Conservation (phyloP, 1,140 invertebrate species). For the Phthorimaea operculella region DNA sequence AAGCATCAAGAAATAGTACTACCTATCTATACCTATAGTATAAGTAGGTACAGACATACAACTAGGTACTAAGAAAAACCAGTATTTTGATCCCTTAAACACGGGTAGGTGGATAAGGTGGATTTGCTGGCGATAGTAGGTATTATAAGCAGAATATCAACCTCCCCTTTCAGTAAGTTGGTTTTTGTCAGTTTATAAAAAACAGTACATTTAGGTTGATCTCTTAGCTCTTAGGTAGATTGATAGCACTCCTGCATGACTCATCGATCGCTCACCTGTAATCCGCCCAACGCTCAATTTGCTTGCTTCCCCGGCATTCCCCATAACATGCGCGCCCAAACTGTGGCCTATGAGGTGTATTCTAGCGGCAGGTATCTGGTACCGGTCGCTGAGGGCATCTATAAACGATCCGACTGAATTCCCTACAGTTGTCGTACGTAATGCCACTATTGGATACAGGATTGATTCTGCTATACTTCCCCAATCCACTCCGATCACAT, state of each 20-base stretch:
- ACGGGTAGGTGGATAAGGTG: no score
- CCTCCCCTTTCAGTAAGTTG: no score
- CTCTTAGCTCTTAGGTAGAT: no score
- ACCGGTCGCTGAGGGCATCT: slow-evolving; percentile 66
- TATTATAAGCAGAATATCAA: no score
- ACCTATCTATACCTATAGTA: no score
- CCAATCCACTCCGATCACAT: slow-evolving; percentile 71
- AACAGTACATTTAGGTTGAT: no score
- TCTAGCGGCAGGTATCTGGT: slow-evolving; percentile 61
- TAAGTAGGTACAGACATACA: neutral
- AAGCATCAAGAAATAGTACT: no score
- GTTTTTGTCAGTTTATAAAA: no score
- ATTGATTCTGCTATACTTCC: slow-evolving; percentile 67
- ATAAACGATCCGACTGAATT: slow-evolving; percentile 68
- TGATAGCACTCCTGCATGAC: no score
- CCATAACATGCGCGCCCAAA: slow-evolving; percentile 85
- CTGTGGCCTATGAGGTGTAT: slow-evolving; percentile 81
- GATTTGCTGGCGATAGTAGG: no score
- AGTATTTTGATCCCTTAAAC: no score
- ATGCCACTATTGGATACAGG: slow-evolving; percentile 71
- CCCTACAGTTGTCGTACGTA: slow-evolving; percentile 69
- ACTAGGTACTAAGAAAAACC: no score
- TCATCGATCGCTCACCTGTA: slow-evolving; percentile 48
- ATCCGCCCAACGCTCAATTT: slow-evolving; percentile 68
- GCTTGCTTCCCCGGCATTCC: slow-evolving; percentile 74